phyloP scores from a whole-genome alignment of 2,113 vertebrate species.

The Pachyramphus minor region DNA sequence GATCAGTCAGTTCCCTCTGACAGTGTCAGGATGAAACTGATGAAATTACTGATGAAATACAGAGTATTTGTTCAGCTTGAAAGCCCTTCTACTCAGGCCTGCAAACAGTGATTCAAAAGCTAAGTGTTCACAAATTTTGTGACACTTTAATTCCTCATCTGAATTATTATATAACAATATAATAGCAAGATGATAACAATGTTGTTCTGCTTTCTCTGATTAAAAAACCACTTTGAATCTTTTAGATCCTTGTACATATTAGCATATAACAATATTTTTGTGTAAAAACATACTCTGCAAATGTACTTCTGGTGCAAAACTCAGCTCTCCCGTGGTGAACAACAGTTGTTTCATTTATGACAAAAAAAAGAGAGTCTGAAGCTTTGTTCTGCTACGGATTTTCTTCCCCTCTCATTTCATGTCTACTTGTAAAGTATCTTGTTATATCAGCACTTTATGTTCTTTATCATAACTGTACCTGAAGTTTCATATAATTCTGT shows the following conservation, averaged over 20 bases:
- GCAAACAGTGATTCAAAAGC: background rate
- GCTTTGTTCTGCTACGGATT: background rate
- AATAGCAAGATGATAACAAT: background rate
- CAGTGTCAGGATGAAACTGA: background rate
- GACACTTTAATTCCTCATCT: background rate
- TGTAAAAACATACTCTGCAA: background rate
- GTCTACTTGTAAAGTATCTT: background rate
- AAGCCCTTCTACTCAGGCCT: background rate
- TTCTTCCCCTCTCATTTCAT: background rate
- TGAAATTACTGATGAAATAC: background rate
- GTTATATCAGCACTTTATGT: slow-evolving; percentile 13
- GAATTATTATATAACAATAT: background rate
- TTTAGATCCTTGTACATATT: background rate
- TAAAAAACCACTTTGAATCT: background rate
- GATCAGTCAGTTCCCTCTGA: background rate
- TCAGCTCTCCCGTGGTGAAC: background rate
- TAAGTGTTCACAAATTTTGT: background rate
- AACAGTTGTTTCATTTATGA: background rate
- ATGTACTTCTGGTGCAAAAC: background rate
- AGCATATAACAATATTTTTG: background rate
- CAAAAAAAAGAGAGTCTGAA: background rate
- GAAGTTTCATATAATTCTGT: background rate
- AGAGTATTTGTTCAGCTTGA: background rate
- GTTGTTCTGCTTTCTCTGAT: background rate
- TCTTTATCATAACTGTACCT: slow-evolving; percentile 1